phyloP scores from a whole-genome alignment of 1,140 invertebrate genomes.

The Frieseomelitta varia region DNA sequence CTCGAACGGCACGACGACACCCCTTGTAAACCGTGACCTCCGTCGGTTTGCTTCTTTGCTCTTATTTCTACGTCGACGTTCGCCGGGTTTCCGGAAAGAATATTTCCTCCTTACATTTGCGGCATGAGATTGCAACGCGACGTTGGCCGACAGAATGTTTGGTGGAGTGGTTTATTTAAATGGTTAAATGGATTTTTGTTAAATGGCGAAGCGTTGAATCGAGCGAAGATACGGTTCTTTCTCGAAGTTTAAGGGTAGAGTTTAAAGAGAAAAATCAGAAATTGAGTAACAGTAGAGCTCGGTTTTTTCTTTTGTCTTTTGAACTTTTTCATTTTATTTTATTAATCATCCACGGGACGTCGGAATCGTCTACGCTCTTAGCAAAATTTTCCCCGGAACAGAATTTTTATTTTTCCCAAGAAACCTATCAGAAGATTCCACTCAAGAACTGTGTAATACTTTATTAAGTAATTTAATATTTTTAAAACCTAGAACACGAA shows the following conservation, averaged over 20 bases:
- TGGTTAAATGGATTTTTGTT: neutral
- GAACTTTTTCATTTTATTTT: neutral
- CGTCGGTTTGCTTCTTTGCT: constrained; percentile 5
- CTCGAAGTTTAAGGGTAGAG: neutral
- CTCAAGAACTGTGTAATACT: too few relatives aligned
- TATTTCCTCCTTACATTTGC: neutral
- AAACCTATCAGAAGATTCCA: too few relatives aligned
- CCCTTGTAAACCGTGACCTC: constrained; percentile 26
- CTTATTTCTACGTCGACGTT: neutral
- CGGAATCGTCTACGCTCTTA: too few relatives aligned
- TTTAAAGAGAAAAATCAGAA: neutral
- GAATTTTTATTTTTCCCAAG: too few relatives aligned
- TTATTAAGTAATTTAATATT: too few relatives aligned
- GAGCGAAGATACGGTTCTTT: neutral
- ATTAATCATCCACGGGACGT: too few relatives aligned
- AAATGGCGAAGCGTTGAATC: neutral
- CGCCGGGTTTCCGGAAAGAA: neutral
- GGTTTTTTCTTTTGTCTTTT: neutral
- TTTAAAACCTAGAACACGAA: too few relatives aligned
- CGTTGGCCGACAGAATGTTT: too few relatives aligned
- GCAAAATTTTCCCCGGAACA: too few relatives aligned
- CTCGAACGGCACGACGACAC: constrained; percentile 17
- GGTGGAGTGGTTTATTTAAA: too few relatives aligned
- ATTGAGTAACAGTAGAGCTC: neutral
- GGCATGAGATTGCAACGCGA: too few relatives aligned